Percentiles rank a stretch among this genome's conserved stretches.
Evolutionary conservation across 2,888 invertebrate species (phyloP).

Genomic region (Cryptocephalus primarius): DNA sequence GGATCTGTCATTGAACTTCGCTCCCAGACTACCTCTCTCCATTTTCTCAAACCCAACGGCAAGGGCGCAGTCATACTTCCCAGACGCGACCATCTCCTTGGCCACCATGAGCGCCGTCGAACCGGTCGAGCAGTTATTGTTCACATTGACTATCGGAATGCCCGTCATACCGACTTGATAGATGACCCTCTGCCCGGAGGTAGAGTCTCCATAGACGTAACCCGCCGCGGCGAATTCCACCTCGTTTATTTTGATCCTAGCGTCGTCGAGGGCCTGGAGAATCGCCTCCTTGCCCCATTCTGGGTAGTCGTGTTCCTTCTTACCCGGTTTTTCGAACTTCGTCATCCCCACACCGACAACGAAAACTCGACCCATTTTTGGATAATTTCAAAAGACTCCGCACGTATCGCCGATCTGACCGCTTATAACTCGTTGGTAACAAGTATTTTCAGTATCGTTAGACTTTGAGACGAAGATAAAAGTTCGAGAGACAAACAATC

Average conservation of each 20-base stretch:
- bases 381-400: no score
- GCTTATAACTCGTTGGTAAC: no score
- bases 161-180: conserved; percentile 86
- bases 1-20: conserved; percentile 66
- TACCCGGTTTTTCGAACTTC: conserved; percentile 92
- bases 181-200: conserved; percentile 87
- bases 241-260: conserved; percentile 60
- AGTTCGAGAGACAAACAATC: no score
- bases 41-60: conserved; percentile 98
- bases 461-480: no score
- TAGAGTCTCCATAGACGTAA: conserved; percentile 93
- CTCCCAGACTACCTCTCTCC: conserved; percentile 79
- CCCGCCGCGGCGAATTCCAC: conserved; percentile 87
- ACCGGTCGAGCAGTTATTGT: conserved; percentile 97
- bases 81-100: conserved; percentile 86
- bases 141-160: conserved; percentile 95
- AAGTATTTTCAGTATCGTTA: no score
- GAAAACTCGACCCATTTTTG: conserved; percentile 50
- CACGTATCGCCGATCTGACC: no score
- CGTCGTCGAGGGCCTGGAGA: conserved; percentile 75
- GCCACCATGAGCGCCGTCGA: conserved; percentile 84
- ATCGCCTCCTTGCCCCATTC: conserved; percentile 92
- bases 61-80: conserved; percentile 75
- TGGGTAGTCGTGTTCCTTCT: conserved; percentile 78
- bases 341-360: conserved; percentile 97